Evolutionary conservation across 30 jellyfish, hydroid and myxozoan species (phyloP).

Genomic region (Rhopilema esculentum): DNA sequence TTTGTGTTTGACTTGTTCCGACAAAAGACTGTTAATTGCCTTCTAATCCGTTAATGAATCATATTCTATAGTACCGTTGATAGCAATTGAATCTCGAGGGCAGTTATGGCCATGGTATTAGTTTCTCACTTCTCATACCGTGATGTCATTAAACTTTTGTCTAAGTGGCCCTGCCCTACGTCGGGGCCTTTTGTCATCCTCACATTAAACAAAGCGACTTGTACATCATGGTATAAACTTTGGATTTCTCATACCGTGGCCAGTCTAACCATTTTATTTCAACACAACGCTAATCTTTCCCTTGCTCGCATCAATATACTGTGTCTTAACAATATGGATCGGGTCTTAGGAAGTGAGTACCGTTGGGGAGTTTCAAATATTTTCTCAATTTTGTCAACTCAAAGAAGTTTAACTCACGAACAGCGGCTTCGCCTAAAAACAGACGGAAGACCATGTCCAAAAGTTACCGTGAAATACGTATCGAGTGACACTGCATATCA

Average conservation of each 20-base stretch:
- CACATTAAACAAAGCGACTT: not conserved
- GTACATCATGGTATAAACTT: not conserved
- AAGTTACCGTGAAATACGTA: slow-evolving; percentile 7
- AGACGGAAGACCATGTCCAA: slow-evolving; percentile 12
- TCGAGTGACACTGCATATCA: slow-evolving; percentile 15
- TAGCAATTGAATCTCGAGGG: not conserved
- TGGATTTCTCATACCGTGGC: slow-evolving; percentile 17
- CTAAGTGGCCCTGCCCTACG: not conserved
- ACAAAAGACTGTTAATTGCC: not conserved
- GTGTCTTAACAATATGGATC: not conserved
- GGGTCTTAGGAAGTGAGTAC: slow-evolving; percentile 5
- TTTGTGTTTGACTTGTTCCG: not conserved
- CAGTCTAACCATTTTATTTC: slow-evolving; percentile 13
- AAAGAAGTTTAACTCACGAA: slow-evolving; percentile 13
- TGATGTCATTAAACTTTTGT: not conserved
- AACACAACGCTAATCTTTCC: slow-evolving; percentile 6
- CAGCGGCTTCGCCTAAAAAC: slow-evolving; percentile 21
- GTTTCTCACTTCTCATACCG: not conserved
- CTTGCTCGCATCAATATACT: not conserved
- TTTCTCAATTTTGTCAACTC: slow-evolving; percentile 18
- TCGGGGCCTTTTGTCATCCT: not conserved
- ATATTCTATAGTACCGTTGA: not conserved
- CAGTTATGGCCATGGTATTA: not conserved
- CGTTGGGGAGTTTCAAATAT: not conserved
- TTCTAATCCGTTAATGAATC: not conserved